Evolutionary conservation across 2,797 vertebrate species (phyloP), one percentile per base, ranked within the genome.

Genomic region (Sciurus vulgaris): DNA sequence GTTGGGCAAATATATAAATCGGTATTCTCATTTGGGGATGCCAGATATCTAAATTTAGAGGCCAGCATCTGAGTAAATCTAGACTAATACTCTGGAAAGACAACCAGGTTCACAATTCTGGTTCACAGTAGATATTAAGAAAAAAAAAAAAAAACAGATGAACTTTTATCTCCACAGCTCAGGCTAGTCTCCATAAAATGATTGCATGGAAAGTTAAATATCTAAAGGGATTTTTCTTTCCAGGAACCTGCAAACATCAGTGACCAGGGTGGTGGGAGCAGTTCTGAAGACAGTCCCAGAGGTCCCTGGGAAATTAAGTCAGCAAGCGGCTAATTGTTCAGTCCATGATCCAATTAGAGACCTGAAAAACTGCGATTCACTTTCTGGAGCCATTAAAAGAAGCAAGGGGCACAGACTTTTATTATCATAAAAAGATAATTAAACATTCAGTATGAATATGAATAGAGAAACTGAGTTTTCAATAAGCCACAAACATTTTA

Each of bases 341-440:
- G 74, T 26, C 79, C 38, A 35, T 74, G 63, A 94, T 74, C 74
- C 54, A 78, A n/a, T 72, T 70, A 83, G 44, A 38, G 51, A 44
- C 33, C 72, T 54, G 78, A 73, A 70, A 54, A 87, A 41, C 63
- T 38, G 0, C 41, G 82, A 74, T 85, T 51, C 74, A 59, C 56
- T 78, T 93, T 33, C 89, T 56, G 22, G 0, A 91, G 28, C 15
- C 56, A 69, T 77, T 86, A 79, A 73, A 77, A 10, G 35, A 90
- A 81, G 24, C 78, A 88, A 89, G 56, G 69, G 24, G 54, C 30
- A 63, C 15, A 20, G 63, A 38, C 47, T 51, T 22, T 26, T 47
- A 54, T 18, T 89, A 56, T 70, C 61, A 86, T 73, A 94, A 93
- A 77, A 83, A 73, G 28, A 61, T 92, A 93, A 85, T 85, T 94